Conservation (phyloP, 2,888 invertebrate species). For the Drosophila dives region DNA sequence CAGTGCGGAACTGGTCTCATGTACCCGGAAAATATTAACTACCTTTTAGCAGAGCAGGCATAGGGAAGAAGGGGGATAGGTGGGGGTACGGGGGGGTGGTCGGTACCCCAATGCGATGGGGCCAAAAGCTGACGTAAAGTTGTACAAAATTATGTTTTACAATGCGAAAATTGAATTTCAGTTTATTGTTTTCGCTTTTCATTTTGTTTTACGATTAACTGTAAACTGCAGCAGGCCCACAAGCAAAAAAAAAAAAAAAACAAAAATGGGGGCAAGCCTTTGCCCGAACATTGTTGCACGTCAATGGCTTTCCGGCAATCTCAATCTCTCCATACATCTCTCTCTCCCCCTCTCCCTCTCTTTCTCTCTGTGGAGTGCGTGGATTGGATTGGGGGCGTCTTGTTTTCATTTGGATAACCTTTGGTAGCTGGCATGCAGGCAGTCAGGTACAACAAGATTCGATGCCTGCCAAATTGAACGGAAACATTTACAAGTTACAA, state of each 20-base stretch:
- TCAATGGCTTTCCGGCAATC: slow-evolving; percentile 53
- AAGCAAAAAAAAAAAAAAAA: not conserved
- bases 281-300: slow-evolving; percentile 57
- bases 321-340: not conserved
- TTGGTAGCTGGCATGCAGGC: slow-evolving; percentile 19
- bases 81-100: too few relatives aligned
- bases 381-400: slow-evolving; percentile 12
- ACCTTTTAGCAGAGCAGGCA: slow-evolving; percentile 57
- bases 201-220: slow-evolving; percentile 75
- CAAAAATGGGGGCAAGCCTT: slow-evolving; percentile 12
- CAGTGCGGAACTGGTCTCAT: slow-evolving; percentile 25
- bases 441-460: slow-evolving; percentile 27
- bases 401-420: slow-evolving; percentile 38
- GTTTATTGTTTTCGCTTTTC: slow-evolving; percentile 71
- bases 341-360: not conserved
- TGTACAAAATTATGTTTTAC: slow-evolving; percentile 81
- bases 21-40: slow-evolving; percentile 72
- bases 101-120: slow-evolving; percentile 39
- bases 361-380: slow-evolving; percentile 1
- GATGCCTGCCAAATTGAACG: slow-evolving; percentile 62
- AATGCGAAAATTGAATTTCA: slow-evolving; percentile 82
- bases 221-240: slow-evolving; percentile 65
- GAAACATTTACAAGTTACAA: slow-evolving; percentile 54
- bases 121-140: slow-evolving; percentile 67
- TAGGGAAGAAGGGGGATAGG: too few relatives aligned